Evolutionary conservation across 1,140 invertebrate species (phyloP).

Genomic region (Dreissena rostriformis): DNA sequence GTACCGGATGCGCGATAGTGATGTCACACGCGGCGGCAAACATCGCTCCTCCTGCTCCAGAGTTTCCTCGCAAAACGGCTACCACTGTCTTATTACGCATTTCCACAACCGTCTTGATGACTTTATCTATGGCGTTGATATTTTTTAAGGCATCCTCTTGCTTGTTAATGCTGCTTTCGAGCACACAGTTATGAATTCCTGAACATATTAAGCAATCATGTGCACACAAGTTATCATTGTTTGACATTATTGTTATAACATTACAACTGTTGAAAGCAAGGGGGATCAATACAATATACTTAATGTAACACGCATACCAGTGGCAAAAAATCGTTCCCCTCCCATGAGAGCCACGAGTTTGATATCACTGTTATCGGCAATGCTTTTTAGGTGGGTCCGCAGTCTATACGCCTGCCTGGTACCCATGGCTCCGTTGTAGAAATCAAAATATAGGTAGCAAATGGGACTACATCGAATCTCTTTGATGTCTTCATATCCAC

Average conservation of each 20-base stretch:
- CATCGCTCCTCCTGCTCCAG: slow-evolving; percentile 43
- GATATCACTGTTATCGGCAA: slow-evolving; percentile 9
- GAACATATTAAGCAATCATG: not conserved
- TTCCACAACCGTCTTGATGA: slow-evolving; percentile 7
- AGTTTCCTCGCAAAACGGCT: slow-evolving; percentile 37
- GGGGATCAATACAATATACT: slow-evolving; percentile 34
- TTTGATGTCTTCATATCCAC: slow-evolving; percentile 26
- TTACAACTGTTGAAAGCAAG: slow-evolving; percentile 36
- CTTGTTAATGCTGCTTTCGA: slow-evolving; percentile 9
- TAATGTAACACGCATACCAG: slow-evolving; percentile 25
- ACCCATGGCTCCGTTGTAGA: slow-evolving; percentile 56
- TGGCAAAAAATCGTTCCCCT: slow-evolving; percentile 44
- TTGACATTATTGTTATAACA: not conserved
- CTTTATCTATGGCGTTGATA: slow-evolving; percentile 32
- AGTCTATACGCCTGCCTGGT: slow-evolving; percentile 1
- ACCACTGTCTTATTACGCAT: slow-evolving; percentile 27
- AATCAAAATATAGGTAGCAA: slow-evolving; percentile 42
- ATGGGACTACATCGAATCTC: slow-evolving; percentile 1
- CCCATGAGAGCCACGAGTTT: slow-evolving; percentile 48
- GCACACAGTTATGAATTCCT: slow-evolving; percentile 29
- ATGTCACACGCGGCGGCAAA: slow-evolving; percentile 28
- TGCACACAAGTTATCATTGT: not conserved
- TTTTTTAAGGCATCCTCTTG: slow-evolving; percentile 11
- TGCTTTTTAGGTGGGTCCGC: not conserved
- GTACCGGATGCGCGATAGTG: slow-evolving; percentile 20